Percentiles rank a stretch among this genome's conserved stretches.
Evolutionary conservation across 30 jellyfish, hydroid and myxozoan genomes (phyloP).

Genomic region (Pseudorhiza aurosa): DNA sequence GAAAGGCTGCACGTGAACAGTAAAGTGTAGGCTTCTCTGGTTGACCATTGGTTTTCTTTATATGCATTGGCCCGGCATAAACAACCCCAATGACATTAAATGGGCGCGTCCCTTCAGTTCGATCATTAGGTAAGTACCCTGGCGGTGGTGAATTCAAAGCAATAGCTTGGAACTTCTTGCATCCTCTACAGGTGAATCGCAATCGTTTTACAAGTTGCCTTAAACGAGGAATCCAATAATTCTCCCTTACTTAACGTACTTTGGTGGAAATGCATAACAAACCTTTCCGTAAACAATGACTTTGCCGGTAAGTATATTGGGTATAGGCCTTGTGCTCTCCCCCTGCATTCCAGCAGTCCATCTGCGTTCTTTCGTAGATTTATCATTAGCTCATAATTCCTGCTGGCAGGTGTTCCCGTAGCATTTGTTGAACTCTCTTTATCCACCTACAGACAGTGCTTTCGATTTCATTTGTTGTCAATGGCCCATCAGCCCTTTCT

Average conservation of each 20-base stretch:
- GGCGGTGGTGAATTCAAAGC: constrained; percentile 32
- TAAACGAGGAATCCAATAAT: constrained; percentile 52
- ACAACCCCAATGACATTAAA: constrained; percentile 55
- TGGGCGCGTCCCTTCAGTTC: constrained; percentile 40
- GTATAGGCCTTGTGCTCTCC: constrained; percentile 33
- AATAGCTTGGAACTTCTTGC: constrained; percentile 54
- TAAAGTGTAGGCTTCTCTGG: constrained; percentile 67
- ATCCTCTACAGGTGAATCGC: constrained; percentile 33
- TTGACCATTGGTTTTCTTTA: constrained; percentile 14
- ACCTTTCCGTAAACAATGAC: constrained; percentile 25
- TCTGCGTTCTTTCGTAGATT: constrained; percentile 22
- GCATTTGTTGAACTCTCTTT: constrained; percentile 4
- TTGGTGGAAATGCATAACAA: constrained; percentile 11
- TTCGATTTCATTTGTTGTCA: constrained; percentile 57
- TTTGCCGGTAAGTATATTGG: constrained; percentile 47
- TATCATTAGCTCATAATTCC: constrained; percentile 21
- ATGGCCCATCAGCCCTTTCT: constrained; percentile 38
- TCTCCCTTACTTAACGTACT: constrained; percentile 30
- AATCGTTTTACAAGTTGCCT: constrained; percentile 34
- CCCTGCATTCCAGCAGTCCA: background rate
- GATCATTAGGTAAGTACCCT: constrained; percentile 36
- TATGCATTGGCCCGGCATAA: constrained; percentile 69
- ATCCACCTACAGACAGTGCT: constrained; percentile 14
- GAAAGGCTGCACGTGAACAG: constrained; percentile 65
- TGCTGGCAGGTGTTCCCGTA: constrained; percentile 15